These are phyloP conservation scores for Chrysopilus asiliformis DNA, from an alignment of 2,888 invertebrate genomes.

Conservation along the genomic window DNA sequence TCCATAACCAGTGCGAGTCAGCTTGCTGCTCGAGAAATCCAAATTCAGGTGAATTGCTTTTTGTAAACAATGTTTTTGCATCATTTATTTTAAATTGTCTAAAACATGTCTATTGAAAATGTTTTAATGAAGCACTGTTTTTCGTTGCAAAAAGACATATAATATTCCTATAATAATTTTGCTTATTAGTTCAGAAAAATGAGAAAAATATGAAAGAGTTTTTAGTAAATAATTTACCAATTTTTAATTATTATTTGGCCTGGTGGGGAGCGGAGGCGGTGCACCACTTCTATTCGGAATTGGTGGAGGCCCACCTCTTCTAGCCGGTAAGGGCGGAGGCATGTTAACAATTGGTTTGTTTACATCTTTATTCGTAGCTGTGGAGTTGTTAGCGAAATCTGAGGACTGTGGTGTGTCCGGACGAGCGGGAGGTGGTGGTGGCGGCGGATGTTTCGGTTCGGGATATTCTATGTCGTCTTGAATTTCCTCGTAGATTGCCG, in stretches of 20 bases:
- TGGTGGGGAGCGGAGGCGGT: constrained; percentile 32
- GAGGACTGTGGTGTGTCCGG: constrained; percentile 38
- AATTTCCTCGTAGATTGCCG: constrained; percentile 45
- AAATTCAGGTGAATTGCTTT: too few species aligned
- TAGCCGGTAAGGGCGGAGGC: constrained; percentile 45
- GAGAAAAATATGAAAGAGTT: too few species aligned
- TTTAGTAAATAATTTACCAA: too few species aligned
- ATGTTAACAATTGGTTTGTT: constrained; percentile 41
- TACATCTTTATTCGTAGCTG: constrained; percentile 15
- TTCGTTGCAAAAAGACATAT: too few species aligned
- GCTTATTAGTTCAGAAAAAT: too few species aligned
- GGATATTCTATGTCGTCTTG: constrained; percentile 37
- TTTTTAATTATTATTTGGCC: constrained; percentile 26
- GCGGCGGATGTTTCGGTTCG: constrained; percentile 42
- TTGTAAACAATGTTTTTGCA: too few species aligned
- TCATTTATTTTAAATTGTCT: too few species aligned
- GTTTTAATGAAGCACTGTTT: too few species aligned
- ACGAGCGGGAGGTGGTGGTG: constrained; percentile 37
- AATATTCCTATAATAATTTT: too few species aligned
- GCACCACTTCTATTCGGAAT: constrained; percentile 33
- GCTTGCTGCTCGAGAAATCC: too few species aligned
- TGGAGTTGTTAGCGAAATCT: constrained; percentile 18
- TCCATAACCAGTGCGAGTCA: too few species aligned
- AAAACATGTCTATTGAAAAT: too few species aligned
- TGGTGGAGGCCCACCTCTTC: constrained; percentile 36